Base-by-base conservation (phyloP, 2,113 vertebrate genomes). In the Ploceus nigricollis region DNA sequence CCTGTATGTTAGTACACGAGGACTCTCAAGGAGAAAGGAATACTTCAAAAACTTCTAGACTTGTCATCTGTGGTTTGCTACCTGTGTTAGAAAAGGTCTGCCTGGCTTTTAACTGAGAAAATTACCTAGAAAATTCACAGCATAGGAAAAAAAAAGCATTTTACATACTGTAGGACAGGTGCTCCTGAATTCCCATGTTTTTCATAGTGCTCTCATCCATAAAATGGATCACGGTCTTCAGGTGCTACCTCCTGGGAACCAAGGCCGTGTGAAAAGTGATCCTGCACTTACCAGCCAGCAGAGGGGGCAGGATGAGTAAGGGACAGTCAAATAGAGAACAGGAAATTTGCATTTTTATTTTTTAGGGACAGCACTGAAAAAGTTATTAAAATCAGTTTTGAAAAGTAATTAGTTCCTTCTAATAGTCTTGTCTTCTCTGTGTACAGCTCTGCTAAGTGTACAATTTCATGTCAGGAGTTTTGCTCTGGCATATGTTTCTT, bases 251-350 rank as follows among this genome's bases (percentile, higher is more conserved):
- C 0, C 27, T 13, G 19, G 24, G 24, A 78, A 31, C 5, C 11
- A 47, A 44, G 24, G 13, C 10, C 2, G 0, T 11, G 15, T 24
- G 37, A 51, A 48, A 51, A 33, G 27, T 18, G 24, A 12, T 51
- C 28, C 9, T 63, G 19, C 50, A 30, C 33, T 31, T 75, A 63
- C 10, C 14, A 94, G 60, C 91, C 96, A 97, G 95, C 93, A 97
- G 92, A 95, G 94, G 96, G 87, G 42, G 87, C 73, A 96, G 77
- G 39, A 71, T 33, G 27, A 57, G 50, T 15, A 73, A 75, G 44
- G 15, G 33, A 53, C 54, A 68, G 87, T 54, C 48, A 79, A 47
- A 72, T 8, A 70, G 39, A 37, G 7, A 30, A 30, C 57, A 54
- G 9, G 4, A 18, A n/a, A 37, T 39, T 58, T 39, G 30, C 44